A percentile compares a stretch with the other conserved stretches of the same genome.
phyloP scores from a whole-genome alignment of 2,113 vertebrate species.

The Otolemur garnettii region DNA sequence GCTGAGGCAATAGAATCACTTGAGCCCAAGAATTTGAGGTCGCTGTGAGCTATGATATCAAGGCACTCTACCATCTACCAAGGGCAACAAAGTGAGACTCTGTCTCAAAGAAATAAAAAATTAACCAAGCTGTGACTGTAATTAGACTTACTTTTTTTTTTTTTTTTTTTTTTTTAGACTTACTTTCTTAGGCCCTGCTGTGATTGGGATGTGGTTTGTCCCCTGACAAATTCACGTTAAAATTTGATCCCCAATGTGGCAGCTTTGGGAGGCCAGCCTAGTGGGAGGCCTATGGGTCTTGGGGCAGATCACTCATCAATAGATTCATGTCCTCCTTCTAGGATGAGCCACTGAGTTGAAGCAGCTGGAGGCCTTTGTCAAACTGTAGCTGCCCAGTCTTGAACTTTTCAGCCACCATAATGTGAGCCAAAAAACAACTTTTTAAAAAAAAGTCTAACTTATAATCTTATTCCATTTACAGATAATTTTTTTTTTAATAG shows the following conservation, averaged over 20 bases:
- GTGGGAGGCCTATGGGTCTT: neutral
- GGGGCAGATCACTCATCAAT: neutral
- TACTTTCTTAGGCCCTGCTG: neutral
- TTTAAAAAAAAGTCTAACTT: neutral
- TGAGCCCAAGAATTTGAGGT: no score
- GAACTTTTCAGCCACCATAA: neutral
- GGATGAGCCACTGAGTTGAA: neutral
- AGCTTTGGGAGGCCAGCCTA: neutral
- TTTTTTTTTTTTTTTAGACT: no score
- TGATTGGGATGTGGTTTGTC: neutral
- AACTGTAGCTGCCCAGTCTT: neutral
- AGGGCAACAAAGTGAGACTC: no score
- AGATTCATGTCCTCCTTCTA: neutral
- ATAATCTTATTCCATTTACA: neutral
- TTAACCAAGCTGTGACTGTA: neutral
- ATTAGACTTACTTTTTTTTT: constrained; percentile 16
- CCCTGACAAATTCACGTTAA: neutral
- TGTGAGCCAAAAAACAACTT: neutral
- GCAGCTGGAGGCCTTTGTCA: neutral
- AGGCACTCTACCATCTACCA: no score
- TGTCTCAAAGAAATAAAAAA: neutral
- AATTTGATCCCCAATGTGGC: neutral
- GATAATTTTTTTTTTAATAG: neutral
- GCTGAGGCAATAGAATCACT: no score
- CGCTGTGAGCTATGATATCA: no score